phyloP scores from a whole-genome alignment of 2,797 vertebrate genomes.

The Periparus ater region DNA sequence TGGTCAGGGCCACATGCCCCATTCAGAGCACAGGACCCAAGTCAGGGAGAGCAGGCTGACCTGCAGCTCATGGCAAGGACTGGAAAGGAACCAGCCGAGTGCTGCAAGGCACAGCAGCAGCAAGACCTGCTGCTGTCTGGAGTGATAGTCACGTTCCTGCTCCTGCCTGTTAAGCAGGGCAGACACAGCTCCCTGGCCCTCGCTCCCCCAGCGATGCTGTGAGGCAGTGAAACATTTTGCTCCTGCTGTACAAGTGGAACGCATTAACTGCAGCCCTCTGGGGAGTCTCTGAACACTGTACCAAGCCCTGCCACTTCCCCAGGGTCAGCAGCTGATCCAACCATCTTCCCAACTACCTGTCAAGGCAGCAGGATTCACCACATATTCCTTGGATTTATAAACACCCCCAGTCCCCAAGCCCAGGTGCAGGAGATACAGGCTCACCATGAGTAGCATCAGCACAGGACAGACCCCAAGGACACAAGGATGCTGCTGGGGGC shows the following conservation, averaged over 20 bases:
- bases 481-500: background rate
- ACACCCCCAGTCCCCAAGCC: fast-evolving
- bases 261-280: background rate
- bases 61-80: fast-evolving
- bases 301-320: background rate
- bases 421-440: background rate
- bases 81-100: fast-evolving
- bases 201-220: background rate
- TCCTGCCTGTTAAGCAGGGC: background rate
- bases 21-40: fast-evolving
- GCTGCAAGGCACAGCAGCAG: background rate
- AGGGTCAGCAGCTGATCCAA: background rate
- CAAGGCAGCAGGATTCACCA: background rate
- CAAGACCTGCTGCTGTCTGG: background rate
- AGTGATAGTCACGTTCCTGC: background rate
- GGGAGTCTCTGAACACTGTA: background rate
- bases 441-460: background rate
- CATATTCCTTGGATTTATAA: background rate
- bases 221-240: background rate
- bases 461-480: background rate
- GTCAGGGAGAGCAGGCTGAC: background rate
- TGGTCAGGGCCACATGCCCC: fast-evolving
- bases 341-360: background rate
- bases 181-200: background rate
- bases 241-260: background rate